Percentiles rank a stretch among this genome's conserved stretches.
These are phyloP conservation scores for Lycaon pictus DNA, from an alignment of 2,113 vertebrate species.

Conservation along the genomic window DNA sequence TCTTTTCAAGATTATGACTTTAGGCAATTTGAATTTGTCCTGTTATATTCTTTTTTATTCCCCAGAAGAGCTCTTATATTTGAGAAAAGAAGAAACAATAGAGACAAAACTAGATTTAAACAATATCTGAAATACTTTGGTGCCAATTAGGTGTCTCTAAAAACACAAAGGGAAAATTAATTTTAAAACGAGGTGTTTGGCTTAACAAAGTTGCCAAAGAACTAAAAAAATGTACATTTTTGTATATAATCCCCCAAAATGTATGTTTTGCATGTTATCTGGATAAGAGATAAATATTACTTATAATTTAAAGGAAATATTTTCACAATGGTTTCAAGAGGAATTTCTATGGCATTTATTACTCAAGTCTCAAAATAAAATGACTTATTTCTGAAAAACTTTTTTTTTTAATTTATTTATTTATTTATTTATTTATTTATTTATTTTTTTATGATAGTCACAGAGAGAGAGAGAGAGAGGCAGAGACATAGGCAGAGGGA, in stretches of 20 bases:
- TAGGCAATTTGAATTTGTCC: background rate
- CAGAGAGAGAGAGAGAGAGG: too few species aligned
- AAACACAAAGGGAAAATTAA: background rate
- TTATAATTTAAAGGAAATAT: background rate
- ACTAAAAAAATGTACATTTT: background rate
- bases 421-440: too few species aligned
- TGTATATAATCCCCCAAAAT: background rate
- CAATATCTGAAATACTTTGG: background rate
- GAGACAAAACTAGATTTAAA: background rate
- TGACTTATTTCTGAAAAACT: background rate
- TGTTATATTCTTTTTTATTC: background rate
- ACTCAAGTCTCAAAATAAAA: background rate
- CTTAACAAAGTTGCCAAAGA: background rate
- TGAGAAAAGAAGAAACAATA: background rate
- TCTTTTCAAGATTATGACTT: background rate
- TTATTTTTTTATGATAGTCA: too few species aligned
- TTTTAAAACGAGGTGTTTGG: background rate
- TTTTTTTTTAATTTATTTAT: background rate
- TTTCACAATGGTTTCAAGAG: background rate
- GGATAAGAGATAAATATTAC: background rate
- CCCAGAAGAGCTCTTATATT: background rate
- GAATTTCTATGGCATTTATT: background rate
- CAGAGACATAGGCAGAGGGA: too few species aligned
- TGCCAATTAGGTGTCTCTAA: background rate
- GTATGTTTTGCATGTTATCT: background rate